These are phyloP conservation scores for Latrodectus hesperus DNA, from an alignment of 2,888 invertebrate genomes.

Conservation along the genomic window DNA sequence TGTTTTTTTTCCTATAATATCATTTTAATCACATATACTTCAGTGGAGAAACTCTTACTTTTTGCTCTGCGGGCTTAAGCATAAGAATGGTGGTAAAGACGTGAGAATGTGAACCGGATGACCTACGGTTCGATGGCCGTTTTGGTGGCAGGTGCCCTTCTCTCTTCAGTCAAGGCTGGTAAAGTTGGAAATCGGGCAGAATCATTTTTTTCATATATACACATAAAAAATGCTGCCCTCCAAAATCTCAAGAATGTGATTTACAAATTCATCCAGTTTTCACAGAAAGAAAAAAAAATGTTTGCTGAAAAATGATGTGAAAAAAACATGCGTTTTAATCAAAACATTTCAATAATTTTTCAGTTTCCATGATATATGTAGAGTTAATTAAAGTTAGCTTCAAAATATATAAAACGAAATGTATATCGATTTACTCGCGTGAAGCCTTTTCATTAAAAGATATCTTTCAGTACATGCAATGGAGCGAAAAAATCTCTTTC, in stretches of 20 bases:
- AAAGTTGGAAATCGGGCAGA: conserved; percentile 36
- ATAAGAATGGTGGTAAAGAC: neutral
- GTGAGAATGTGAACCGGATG: conserved; percentile 33
- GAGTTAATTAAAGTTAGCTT: no score
- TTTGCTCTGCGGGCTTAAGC: neutral
- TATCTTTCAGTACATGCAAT: no score
- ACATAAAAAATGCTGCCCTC: neutral
- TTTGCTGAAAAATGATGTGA: no score
- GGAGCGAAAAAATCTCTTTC: no score
- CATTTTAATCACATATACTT: no score
- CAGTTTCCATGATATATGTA: no score
- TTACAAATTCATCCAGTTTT: neutral
- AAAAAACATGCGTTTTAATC: no score
- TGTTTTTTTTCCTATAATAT: no score
- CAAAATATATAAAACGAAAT: no score
- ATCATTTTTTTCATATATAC: neutral
- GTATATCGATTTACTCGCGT: no score
- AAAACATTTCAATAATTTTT: no score
- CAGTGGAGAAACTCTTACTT: neutral
- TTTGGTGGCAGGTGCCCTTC: conserved; percentile 18
- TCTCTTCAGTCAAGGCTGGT: neutral
- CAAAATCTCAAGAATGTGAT: conserved; percentile 36
- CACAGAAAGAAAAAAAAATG: neutral
- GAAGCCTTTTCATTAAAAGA: no score
- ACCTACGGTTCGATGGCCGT: conserved; percentile 34